Conservation (phyloP, 2,113 vertebrate species). For the Mustela lutreola region DNA sequence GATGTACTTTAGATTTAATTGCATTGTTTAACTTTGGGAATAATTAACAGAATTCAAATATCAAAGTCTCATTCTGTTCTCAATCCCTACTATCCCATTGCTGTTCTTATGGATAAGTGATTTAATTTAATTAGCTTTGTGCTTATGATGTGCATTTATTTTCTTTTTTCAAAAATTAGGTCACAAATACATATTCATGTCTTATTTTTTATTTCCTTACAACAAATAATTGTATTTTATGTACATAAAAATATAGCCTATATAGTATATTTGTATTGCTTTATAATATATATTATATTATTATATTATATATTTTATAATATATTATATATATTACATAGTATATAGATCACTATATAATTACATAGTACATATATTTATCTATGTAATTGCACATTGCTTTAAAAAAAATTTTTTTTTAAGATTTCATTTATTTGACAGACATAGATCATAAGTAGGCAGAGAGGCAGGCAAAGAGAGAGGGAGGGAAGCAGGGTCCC, state of each 20-base stretch:
- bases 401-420: neutral
- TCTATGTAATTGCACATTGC: neutral
- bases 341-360: neutral
- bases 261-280: neutral
- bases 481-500: too few relatives aligned
- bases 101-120: neutral
- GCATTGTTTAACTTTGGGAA: neutral
- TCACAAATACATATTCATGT: neutral
- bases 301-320: neutral
- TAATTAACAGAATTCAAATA: neutral
- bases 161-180: neutral
- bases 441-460: too few relatives aligned
- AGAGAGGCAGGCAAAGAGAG: too few relatives aligned
- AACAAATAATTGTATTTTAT: neutral
- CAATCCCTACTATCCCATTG: neutral
- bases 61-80: neutral
- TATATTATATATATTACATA: neutral
- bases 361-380: neutral
- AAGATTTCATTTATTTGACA: too few relatives aligned
- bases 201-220: neutral
- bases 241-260: neutral
- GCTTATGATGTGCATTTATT: neutral
- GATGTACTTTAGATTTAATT: neutral
- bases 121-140: conserved; percentile 1
- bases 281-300: neutral